Evolutionary conservation across 2,888 invertebrate species (phyloP), one percentile per base, ranked within the genome.

Genomic region (Pheosia tremula): DNA sequence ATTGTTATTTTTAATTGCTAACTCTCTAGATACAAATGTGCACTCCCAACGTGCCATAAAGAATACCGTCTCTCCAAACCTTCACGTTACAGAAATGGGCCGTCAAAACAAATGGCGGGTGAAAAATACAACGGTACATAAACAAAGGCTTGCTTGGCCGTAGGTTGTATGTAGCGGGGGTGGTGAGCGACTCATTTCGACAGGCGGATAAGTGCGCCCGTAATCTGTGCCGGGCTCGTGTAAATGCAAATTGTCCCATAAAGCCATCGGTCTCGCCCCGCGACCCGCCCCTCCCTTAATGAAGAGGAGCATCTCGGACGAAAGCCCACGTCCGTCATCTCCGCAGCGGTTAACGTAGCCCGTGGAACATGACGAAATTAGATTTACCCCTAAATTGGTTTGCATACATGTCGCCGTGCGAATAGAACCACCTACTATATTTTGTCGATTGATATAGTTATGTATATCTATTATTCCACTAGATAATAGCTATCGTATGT

Each of bases 161-260:
- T 83, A 84, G 84, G 81, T 83, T 85, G 83, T 82, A 78, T 85
- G 83, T 82, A 78, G 77, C 75, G 82, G 80, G 79, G 80, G 82
- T 72, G 81, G 84, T 76, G 82, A 81, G 82, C 78, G 79, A 77
- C 85, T 91, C 89, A 89, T 92, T 93, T 91, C 86, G 86, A 83
- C 86, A 86, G 88, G 86, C 81, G 91, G 90, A 90, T 92, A 91
- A 93, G 90, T 90, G 87, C 90, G 88, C 84, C 83, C 87, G 90
- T 93, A 93, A 93, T 93, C 92, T 91, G 88, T 88, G 89, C 90
- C 85, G 81, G 85, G 86, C 90, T 90, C 92, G 92, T 93, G 93
- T 93, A 93, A 93, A 93, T 93, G 93, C 92, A 93, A 93, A 93
- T 93, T 87, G 91, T 91, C 87, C 90, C 87, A 92, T 93, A 93